A percentile compares a stretch with the other conserved stretches of the same genome.
Evolutionary conservation across 1,140 invertebrate genomes (phyloP).

Genomic region (Aphis craccivora): DNA sequence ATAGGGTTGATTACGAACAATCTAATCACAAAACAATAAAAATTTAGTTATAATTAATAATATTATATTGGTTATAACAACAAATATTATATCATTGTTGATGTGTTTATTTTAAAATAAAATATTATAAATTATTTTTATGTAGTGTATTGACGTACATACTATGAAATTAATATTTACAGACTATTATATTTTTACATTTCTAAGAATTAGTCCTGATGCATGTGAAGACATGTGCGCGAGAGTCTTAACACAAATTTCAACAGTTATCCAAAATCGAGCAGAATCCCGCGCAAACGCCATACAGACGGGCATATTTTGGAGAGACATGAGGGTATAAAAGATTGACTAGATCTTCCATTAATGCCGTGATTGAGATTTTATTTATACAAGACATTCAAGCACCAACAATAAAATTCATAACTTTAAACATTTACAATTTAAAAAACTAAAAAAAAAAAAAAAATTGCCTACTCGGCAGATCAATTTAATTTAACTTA

Average conservation of each 20-base stretch:
- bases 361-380: neutral
- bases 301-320: neutral
- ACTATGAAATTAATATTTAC: constrained; percentile 23
- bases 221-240: neutral
- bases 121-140: neutral
- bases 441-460: constrained; percentile 34
- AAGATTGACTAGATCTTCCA: constrained; percentile 48
- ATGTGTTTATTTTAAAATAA: neutral
- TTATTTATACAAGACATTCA: constrained; percentile 40
- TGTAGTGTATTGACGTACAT: neutral
- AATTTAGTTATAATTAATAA: neutral
- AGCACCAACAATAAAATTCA: constrained; percentile 41
- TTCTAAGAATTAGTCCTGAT: neutral
- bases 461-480: neutral
- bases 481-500: neutral
- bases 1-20: constrained; percentile 3
- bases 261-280: neutral
- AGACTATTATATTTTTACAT: neutral
- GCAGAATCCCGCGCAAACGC: neutral
- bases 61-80: neutral
- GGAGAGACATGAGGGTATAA: constrained; percentile 23
- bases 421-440: constrained; percentile 26
- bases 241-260: neutral
- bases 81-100: neutral
- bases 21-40: constrained; percentile 2